phyloP scores from a whole-genome alignment of 2,797 vertebrate species.

The Florisuga fusca region DNA sequence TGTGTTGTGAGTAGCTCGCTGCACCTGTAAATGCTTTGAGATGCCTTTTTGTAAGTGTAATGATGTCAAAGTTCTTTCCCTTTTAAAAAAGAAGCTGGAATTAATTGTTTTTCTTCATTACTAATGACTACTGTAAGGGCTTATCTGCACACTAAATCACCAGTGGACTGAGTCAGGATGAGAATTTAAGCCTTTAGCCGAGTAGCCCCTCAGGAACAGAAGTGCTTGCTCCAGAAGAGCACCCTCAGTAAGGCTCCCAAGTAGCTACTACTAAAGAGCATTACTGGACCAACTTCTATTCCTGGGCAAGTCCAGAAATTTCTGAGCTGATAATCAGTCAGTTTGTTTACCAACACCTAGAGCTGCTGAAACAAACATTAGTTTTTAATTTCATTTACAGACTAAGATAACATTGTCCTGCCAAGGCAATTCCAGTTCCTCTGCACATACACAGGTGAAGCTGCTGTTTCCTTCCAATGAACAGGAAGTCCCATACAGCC shows the following conservation, averaged over 20 bases:
- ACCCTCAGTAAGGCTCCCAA: background rate
- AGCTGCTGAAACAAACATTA: background rate
- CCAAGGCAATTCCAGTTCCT: background rate
- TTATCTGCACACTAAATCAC: background rate
- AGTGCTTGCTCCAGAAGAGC: background rate
- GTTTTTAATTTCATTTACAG: background rate
- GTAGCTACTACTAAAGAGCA: background rate
- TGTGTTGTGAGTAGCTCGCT: background rate
- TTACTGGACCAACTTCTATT: background rate
- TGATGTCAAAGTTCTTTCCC: background rate
- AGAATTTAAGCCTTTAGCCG: background rate
- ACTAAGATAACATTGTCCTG: background rate
- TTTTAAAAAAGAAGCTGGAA: background rate
- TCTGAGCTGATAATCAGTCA: background rate
- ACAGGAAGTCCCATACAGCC: constrained; percentile 49
- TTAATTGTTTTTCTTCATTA: background rate
- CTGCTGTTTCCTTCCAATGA: background rate
- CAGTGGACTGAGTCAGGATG: background rate
- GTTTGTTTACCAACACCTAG: background rate
- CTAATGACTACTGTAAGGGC: background rate
- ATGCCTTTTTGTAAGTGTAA: background rate
- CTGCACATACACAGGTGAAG: constrained; percentile 27
- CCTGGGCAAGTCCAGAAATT: background rate
- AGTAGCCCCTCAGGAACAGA: background rate
- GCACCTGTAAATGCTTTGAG: background rate